Conservation (phyloP, 2,113 vertebrate genomes). For the Megaceryle torquata region DNA sequence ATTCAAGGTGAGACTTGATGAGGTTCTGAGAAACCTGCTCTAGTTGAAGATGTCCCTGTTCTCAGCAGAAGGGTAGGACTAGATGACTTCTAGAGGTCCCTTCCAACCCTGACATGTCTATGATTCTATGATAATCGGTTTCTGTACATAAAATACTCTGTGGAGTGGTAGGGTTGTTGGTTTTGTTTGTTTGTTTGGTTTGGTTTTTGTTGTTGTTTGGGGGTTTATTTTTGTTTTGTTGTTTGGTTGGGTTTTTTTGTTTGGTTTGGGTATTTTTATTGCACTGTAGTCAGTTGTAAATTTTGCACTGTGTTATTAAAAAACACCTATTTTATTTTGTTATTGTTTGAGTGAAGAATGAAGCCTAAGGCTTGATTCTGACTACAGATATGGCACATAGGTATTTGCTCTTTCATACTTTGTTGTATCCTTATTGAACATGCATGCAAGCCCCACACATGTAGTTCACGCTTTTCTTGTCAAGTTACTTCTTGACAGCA, state of each 20-base stretch:
- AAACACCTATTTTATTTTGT: not conserved
- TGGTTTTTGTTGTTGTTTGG: too few species aligned
- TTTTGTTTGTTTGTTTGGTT: too few species aligned
- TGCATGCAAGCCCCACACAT: not conserved
- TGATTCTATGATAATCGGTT: not conserved
- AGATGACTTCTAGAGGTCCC: too few species aligned
- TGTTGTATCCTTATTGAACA: not conserved
- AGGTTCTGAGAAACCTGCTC: too few species aligned
- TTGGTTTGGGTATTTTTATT: not conserved
- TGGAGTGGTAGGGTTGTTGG: not conserved
- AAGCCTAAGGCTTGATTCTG: conserved; percentile 48
- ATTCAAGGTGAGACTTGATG: too few species aligned
- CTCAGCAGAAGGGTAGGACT: too few species aligned
- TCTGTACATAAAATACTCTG: conserved; percentile 12
- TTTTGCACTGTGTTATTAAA: conserved; percentile 32
- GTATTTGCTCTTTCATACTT: conserved; percentile 1
- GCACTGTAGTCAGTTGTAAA: conserved; percentile 13
- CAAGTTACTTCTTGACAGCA: not conserved
- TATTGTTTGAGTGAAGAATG: not conserved
- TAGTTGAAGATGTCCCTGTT: too few species aligned
- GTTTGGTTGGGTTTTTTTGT: not conserved
- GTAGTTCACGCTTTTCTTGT: not conserved
- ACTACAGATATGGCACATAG: conserved; percentile 11
- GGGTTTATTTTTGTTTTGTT: not conserved
- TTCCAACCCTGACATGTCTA: too few species aligned